Base-by-base conservation (phyloP, 1,140 invertebrate genomes). In the Tetraneura akinire region DNA sequence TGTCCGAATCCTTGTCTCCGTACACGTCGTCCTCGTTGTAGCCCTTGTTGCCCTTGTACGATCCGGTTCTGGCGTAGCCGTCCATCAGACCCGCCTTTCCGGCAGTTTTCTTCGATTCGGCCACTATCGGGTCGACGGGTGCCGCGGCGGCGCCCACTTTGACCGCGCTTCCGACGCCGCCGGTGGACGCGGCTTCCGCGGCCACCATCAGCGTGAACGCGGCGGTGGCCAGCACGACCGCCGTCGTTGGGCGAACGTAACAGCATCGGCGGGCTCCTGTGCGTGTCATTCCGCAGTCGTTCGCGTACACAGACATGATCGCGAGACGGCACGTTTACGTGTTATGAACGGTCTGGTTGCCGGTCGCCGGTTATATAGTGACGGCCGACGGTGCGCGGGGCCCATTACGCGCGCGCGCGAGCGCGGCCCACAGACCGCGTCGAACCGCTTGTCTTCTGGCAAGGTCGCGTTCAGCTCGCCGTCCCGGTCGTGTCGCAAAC, bases 1-100 rank as follows among this genome's bases (percentile, higher is more conserved):
- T 80, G 49, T 80, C 70, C 18, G 80, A 70, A 18, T 81, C 81
- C 13, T 21, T 47, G 64, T 64, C 68, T 23, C 60, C 80, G 57
- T 32, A 73, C 18, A 23, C 57, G 51, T 78, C 80, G 47, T 76
- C 45, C 60, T 68, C 71, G 60, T 78, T 29, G 80, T 66, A 76
- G 0, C 64, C 53, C 45, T 62, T 64, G 57, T 73, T 57, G 23
- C 80, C 70, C 55, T 66, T 60, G 18, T 9, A 4, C 55, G 71
- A 76, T 2, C 60, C 57, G 71, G 68, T 64, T 14, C 47, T 26
- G n/a, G 42, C 53, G 53, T 26, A 78, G 2, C 74, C 74, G 74
- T 78, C 55, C 74, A 47, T 21, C 32, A 16, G 4, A n/a, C n/a
- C 0, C 29, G 16, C 6, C 14, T 42, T 26, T 5, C 55, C 74